Percentiles rank a stretch among this genome's conserved stretches.
Conservation (phyloP, 1,140 invertebrate genomes). For the Danaus plexippus region DNA sequence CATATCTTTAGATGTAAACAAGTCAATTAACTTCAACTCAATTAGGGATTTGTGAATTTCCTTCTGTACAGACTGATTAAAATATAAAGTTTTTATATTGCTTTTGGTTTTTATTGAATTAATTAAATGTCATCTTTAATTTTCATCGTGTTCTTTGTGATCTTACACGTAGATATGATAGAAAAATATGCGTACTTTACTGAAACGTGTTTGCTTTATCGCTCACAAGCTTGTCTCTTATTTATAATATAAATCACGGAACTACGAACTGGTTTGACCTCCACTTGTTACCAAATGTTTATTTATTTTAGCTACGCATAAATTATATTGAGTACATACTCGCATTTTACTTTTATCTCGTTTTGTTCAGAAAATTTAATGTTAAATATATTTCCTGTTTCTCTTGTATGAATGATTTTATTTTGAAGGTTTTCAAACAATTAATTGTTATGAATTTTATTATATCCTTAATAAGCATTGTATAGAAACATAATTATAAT, state of each 20-base stretch:
- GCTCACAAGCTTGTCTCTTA: not conserved
- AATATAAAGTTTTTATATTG: conserved; percentile 13
- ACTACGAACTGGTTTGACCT: conserved; percentile 49
- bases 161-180: too few relatives aligned
- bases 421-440: too few relatives aligned
- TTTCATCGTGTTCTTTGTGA: too few relatives aligned
- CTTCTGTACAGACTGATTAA: conserved; percentile 12
- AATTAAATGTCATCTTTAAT: too few relatives aligned
- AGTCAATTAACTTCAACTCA: conserved; percentile 43
- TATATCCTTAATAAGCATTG: too few relatives aligned
- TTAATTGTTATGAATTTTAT: too few relatives aligned
- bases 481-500: too few relatives aligned
- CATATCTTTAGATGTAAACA: conserved; percentile 37
- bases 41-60: conserved; percentile 25
- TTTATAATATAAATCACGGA: conserved; percentile 31
- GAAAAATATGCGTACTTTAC: not conserved
- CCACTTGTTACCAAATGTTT: conserved; percentile 37
- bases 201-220: conserved; percentile 1
- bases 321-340: not conserved
- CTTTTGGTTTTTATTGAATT: too few relatives aligned
- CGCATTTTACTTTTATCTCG: too few relatives aligned
- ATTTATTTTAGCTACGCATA: conserved; percentile 17
- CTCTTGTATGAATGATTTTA: too few relatives aligned
- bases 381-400: too few relatives aligned
- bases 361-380: too few relatives aligned